These are phyloP conservation scores for Eumeta japonica DNA, from an alignment of 1,140 invertebrate species.

Conservation along the genomic window DNA sequence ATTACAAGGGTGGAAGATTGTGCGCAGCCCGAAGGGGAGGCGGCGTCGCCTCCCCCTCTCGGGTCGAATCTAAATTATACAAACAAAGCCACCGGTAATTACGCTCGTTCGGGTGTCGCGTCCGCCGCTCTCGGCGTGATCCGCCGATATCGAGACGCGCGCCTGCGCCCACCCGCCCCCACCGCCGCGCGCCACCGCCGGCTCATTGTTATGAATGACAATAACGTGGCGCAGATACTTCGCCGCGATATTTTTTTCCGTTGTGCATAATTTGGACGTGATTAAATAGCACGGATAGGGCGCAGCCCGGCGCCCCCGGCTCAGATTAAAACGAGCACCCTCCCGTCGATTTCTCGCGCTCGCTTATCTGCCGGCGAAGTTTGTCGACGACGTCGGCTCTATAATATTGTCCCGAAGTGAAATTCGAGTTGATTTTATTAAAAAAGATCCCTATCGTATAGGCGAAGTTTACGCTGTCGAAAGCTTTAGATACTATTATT, in stretches of 20 bases:
- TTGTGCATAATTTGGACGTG: slow-evolving; percentile 46
- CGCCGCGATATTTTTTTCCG: slow-evolving; percentile 41
- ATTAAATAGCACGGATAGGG: slow-evolving; percentile 40
- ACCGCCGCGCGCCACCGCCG: slow-evolving; percentile 20
- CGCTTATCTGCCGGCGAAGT: slow-evolving; percentile 35
- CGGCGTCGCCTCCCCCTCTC: no score
- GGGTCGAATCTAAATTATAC: slow-evolving; percentile 9
- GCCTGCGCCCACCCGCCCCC: not conserved
- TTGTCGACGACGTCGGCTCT: no score
- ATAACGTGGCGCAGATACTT: slow-evolving; percentile 40
- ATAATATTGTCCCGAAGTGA: no score
- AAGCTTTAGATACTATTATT: no score
- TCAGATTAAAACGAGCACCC: slow-evolving; percentile 37
- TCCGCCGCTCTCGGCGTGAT: no score
- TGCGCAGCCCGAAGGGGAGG: not conserved
- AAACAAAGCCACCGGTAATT: slow-evolving; percentile 14
- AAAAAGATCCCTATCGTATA: no score
- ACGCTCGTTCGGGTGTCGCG: not conserved
- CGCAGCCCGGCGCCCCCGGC: no score
- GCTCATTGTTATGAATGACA: slow-evolving; percentile 50
- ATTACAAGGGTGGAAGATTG: slow-evolving; percentile 6
- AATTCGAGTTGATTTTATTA: no score
- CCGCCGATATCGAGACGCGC: slow-evolving; percentile 1
- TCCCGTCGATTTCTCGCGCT: slow-evolving; percentile 26
- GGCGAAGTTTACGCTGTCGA: no score